Evolutionary conservation across 2,113 vertebrate genomes (phyloP).

Genomic region (Microcebus tavaratra): DNA sequence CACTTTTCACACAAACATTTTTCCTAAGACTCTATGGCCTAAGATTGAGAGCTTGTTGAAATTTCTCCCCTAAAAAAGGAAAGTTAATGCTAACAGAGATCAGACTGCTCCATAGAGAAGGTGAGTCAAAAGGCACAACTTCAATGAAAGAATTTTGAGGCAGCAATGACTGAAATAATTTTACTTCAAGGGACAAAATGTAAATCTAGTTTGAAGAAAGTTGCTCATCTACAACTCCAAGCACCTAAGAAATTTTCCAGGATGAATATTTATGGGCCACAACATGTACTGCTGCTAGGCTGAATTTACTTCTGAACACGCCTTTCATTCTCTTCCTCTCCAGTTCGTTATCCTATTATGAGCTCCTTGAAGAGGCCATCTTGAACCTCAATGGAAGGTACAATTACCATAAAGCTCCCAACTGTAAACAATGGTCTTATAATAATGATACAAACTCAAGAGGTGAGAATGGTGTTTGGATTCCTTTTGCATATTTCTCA

Average conservation of each 20-base stretch:
- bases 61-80: background rate
- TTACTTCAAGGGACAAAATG: background rate
- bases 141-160: background rate
- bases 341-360: background rate
- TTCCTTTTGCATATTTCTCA: background rate
- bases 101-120: background rate
- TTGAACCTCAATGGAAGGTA: slow-evolving; percentile 31
- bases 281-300: background rate
- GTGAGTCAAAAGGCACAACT: background rate
- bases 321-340: slow-evolving; percentile 38
- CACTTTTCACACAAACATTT: slow-evolving; percentile 11
- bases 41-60: background rate
- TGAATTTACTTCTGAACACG: background rate
- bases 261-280: background rate
- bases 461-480: slow-evolving; percentile 25
- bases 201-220: background rate
- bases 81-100: background rate
- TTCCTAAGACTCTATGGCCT: background rate
- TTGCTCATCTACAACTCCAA: slow-evolving; percentile 17
- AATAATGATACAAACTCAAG: slow-evolving; percentile 48
- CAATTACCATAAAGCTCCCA: slow-evolving; percentile 19
- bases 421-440: background rate
- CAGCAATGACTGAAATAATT: background rate
- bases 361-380: slow-evolving; percentile 16
- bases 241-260: background rate